A percentile compares a stretch with the other conserved stretches of the same genome.
Conservation (phyloP, 2,797 vertebrate genomes). For the Schizopygopsis malacanthus region DNA sequence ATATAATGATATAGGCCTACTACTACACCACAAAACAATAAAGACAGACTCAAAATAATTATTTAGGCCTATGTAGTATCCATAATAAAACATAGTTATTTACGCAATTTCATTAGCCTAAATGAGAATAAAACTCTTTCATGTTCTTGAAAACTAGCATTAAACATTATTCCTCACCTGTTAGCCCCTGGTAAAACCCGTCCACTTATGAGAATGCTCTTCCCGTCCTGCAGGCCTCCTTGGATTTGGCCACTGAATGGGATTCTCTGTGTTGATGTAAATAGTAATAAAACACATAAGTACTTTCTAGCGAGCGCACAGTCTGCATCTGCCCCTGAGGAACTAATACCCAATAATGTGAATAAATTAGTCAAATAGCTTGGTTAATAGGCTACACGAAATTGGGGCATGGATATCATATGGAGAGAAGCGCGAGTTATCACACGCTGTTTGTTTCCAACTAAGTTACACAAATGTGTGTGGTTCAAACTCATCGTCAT, state of each 20-base stretch:
- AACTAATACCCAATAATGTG: background rate
- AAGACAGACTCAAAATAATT: background rate
- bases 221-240: slow-evolving; percentile 62
- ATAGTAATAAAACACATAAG: background rate
- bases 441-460: no score
- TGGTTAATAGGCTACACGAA: background rate
- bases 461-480: background rate
- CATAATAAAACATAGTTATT: background rate
- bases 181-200: slow-evolving; percentile 63
- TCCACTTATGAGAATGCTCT: slow-evolving; percentile 68
- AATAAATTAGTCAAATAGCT: background rate
- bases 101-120: background rate
- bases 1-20: background rate
- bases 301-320: no score
- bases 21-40: background rate
- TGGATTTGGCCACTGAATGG: slow-evolving; percentile 75
- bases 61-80: background rate
- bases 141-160: background rate
- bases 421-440: background rate
- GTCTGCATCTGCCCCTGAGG: background rate
- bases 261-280: slow-evolving; percentile 60
- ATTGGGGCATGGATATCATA: background rate
- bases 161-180: slow-evolving; percentile 63
- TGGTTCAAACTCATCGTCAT: background rate
- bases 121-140: background rate